These are phyloP conservation scores for Morpho achilles DNA, from an alignment of 2,888 invertebrate genomes.

Conservation along the genomic window DNA sequence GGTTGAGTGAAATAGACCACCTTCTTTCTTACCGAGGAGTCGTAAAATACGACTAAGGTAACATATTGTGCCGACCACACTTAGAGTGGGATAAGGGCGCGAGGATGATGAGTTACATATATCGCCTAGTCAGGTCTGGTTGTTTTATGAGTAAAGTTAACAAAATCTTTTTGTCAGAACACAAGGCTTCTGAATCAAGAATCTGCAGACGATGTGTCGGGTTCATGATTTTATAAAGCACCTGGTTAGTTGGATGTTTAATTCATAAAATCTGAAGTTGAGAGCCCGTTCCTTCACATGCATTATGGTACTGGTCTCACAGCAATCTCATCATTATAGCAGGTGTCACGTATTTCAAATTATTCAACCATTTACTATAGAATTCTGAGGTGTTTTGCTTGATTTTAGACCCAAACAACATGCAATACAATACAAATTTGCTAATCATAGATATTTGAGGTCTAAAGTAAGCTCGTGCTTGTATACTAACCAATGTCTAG, in stretches of 20 bases:
- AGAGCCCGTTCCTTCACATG: conserved; percentile 4
- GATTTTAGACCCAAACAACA: background rate
- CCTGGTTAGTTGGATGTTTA: conserved; percentile 11
- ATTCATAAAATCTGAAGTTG: conserved; percentile 17
- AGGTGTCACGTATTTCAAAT: conserved; percentile 24
- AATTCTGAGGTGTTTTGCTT: background rate
- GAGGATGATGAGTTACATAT: too few species aligned
- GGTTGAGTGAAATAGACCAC: too few species aligned
- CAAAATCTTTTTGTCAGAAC: conserved; percentile 11
- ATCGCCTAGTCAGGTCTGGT: too few species aligned
- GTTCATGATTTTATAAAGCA: conserved; percentile 13
- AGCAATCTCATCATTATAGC: conserved; percentile 22
- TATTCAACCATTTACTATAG: conserved; percentile 11
- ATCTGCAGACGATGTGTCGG: background rate
- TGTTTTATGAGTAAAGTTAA: too few species aligned
- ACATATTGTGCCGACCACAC: too few species aligned
- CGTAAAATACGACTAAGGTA: too few species aligned
- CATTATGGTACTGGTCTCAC: conserved; percentile 14
- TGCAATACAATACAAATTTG: too few species aligned
- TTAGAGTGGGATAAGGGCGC: too few species aligned
- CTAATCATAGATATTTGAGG: background rate
- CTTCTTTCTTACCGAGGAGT: too few species aligned
- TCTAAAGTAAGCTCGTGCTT: background rate
- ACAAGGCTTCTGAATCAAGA: background rate
- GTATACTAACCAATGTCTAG: background rate